Evolutionary conservation across 2,797 vertebrate genomes (phyloP).

Genomic region (Anas capensis): DNA sequence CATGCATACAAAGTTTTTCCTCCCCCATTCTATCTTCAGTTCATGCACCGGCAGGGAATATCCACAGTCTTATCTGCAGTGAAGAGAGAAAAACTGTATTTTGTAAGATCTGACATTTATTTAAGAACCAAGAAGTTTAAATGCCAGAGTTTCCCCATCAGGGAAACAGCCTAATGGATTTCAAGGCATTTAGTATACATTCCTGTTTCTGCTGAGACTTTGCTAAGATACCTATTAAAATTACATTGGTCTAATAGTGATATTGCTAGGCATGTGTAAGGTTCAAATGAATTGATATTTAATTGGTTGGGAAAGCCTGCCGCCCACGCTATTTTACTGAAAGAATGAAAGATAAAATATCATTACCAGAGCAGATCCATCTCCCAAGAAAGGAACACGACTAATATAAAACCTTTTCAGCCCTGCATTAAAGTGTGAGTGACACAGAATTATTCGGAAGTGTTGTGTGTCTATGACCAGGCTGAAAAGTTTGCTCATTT

Average conservation of each 20-base stretch:
- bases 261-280: not conserved
- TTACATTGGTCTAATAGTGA: not conserved
- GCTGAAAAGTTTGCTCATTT: not conserved
- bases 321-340: not conserved
- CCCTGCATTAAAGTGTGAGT: not conserved
- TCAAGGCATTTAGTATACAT: not conserved
- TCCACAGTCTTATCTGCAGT: not conserved
- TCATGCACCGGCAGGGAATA: not conserved
- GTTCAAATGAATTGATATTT: conserved; percentile 38
- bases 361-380: not conserved
- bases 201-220: not conserved
- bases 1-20: fast-evolving
- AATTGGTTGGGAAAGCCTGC: conserved; percentile 10
- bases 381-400: not conserved
- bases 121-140: not conserved
- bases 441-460: not conserved
- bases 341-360: conserved; percentile 28
- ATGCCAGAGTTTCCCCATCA: not conserved
- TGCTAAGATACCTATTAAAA: not conserved
- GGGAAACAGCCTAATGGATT: not conserved
- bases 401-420: conserved; percentile 14
- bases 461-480: not conserved
- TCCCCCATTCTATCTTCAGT: not conserved
- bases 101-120: not conserved
- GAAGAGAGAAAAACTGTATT: not conserved